Base-by-base conservation (phyloP, 2,888 invertebrate species). In the Acleris laterana region DNA sequence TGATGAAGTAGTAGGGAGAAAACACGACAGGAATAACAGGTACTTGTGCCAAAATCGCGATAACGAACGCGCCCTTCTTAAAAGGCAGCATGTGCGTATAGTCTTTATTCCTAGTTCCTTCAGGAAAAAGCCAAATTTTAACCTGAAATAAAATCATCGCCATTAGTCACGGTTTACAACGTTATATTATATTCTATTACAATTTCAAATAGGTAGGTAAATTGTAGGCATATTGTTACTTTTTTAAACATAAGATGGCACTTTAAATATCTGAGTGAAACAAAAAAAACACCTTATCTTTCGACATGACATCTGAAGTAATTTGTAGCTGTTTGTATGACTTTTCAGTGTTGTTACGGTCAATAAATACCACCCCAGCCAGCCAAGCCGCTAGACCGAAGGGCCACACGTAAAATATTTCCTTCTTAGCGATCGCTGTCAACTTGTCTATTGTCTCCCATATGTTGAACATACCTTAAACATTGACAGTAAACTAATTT, bases 51-150 rank as follows among this genome's bases (percentile, higher is more conserved):
- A 90, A 84, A 28, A 94, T 87, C 5, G 95, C 95, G 65, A 95
- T 82, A 77, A 94, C 93, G 81, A 95, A 95, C 1, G 95, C 95
- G 9, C 95, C 95, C 77, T 94, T 95, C 78, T 95, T 95, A 81
- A 95, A 95, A 5, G 95, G 93, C 38, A 95, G 81, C 74, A 95
- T 80, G 28, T 88, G 86, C 69, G 72, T 71, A 38, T 71, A 70
- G 48, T 71, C 71, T 52, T 74, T 77, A 68, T 84, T 86, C 51
- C 95, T 83, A 1, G 95, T 95, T 50, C 95, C 95, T 81, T 95
- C 95, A 13, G 95, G 95, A 77, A 94, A 95, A 53, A 95, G 87
- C 88, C 93, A 94, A 59, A 95, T 82, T 78, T 94, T 95, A 42
- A 93, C 81, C 94, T 88, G 76, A 55, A 79, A 62, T 46, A 48